These are phyloP conservation scores for Carpatolechia fugitivella DNA, from an alignment of 2,888 invertebrate genomes.

Conservation along the genomic window DNA sequence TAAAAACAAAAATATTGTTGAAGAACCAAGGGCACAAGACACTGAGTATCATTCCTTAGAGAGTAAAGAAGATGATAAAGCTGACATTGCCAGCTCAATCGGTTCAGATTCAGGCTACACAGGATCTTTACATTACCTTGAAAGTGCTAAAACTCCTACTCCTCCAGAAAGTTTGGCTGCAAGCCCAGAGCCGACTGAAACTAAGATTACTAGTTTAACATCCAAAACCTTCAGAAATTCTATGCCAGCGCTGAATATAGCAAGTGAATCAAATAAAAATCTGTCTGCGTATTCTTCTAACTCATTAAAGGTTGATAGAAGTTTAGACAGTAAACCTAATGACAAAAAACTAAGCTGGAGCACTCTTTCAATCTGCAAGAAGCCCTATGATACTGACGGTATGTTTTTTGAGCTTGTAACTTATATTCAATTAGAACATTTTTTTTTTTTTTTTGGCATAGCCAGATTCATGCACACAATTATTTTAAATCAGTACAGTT, in stretches of 20 bases:
- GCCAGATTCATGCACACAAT: slow-evolving; percentile 29
- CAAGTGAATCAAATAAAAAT: slow-evolving; percentile 24
- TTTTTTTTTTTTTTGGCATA: not conserved
- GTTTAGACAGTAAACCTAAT: slow-evolving; percentile 34
- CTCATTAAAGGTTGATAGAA: slow-evolving; percentile 40
- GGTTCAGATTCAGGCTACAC: slow-evolving; percentile 56
- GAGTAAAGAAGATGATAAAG: slow-evolving; percentile 34
- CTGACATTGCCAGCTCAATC: slow-evolving; percentile 44
- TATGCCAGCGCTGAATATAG: slow-evolving; percentile 37
- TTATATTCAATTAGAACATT: not conserved
- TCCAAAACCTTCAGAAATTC: slow-evolving; percentile 40
- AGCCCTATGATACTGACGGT: slow-evolving; percentile 38
- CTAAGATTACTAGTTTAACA: not conserved
- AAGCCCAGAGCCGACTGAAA: not conserved
- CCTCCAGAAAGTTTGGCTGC: not conserved
- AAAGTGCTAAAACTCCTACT: slow-evolving; percentile 24
- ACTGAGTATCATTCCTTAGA: slow-evolving; percentile 14
- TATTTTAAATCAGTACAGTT: slow-evolving; percentile 29
- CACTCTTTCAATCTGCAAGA: slow-evolving; percentile 47
- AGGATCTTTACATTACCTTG: slow-evolving; percentile 42
- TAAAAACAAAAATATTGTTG: not conserved
- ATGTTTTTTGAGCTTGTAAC: slow-evolving; percentile 20
- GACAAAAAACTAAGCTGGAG: slow-evolving; percentile 57
- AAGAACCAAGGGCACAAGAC: not conserved
- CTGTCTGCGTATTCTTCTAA: slow-evolving; percentile 32